Percentiles rank a stretch among this genome's conserved stretches.
Evolutionary conservation across 2,888 invertebrate genomes (phyloP).

Genomic region (Eupithecia pulchellata): DNA sequence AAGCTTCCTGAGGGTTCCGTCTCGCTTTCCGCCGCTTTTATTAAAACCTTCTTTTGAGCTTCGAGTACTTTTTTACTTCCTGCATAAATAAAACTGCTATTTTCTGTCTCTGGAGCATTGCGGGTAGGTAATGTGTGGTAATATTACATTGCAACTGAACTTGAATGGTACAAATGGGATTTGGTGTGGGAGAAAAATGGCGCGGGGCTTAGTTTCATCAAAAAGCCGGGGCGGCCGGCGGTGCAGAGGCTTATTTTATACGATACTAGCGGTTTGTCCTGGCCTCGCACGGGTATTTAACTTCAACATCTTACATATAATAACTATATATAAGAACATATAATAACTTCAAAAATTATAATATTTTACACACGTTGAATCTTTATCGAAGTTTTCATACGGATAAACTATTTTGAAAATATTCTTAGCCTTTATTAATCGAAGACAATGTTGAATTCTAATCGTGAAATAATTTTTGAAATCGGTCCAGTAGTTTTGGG

Average conservation of each 20-base stretch:
- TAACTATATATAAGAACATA: too few relatives aligned
- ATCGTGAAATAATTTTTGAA: too few relatives aligned
- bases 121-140: constrained; percentile 9
- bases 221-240: neutral
- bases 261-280: too few relatives aligned
- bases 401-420: too few relatives aligned
- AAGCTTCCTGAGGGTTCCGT: constrained; percentile 32
- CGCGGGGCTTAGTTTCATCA: neutral
- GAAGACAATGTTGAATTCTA: too few relatives aligned
- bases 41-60: constrained; percentile 13
- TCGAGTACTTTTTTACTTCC: constrained; percentile 16
- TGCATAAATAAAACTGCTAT: constrained; percentile 17
- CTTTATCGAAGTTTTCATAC: too few relatives aligned
- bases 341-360: too few relatives aligned
- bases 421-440: too few relatives aligned
- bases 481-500: too few relatives aligned
- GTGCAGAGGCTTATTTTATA: neutral
- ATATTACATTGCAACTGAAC: neutral
- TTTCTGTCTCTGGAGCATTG: constrained; percentile 5
- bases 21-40: constrained; percentile 34
- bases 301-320: too few relatives aligned
- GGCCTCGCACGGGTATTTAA: too few relatives aligned
- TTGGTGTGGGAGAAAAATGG: neutral
- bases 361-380: too few relatives aligned
- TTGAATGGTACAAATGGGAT: constrained; percentile 1